These are phyloP conservation scores for Kryptolebias marmoratus DNA, from an alignment of 2,113 vertebrate species.

Conservation along the genomic window DNA sequence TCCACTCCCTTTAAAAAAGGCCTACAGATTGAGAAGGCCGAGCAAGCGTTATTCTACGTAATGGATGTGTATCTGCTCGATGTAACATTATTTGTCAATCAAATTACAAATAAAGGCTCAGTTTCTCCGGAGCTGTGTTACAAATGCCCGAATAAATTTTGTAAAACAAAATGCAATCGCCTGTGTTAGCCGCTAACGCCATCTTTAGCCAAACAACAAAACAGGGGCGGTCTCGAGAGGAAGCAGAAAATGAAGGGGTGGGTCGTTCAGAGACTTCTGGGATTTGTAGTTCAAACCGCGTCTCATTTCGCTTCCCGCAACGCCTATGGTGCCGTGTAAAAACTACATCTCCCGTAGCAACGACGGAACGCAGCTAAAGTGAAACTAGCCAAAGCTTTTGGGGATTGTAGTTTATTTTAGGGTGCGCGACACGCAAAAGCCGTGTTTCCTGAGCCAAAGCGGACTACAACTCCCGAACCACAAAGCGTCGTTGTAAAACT, in stretches of 20 bases:
- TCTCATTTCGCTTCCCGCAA: rapidly evolving
- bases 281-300: slow-evolving; percentile 68
- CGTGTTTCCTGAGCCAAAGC: rapidly evolving
- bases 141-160: slow-evolving; percentile 66
- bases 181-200: slow-evolving; percentile 82
- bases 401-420: slow-evolving; percentile 61
- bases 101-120: slow-evolving; percentile 44
- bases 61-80: slow-evolving; percentile 45
- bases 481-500: slow-evolving; percentile 64
- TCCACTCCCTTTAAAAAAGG: slow-evolving; percentile 70
- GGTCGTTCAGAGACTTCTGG: slow-evolving; percentile 38
- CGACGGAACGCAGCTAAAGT: rapidly evolving
- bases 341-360: slow-evolving; percentile 62
- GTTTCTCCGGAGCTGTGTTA: slow-evolving; percentile 62
- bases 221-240: slow-evolving; percentile 68
- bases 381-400: neutral
- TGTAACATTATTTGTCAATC: slow-evolving; percentile 60
- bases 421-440: rapidly evolving
- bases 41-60: slow-evolving; percentile 49
- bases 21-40: slow-evolving; percentile 69
- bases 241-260: slow-evolving; percentile 48
- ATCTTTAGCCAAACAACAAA: slow-evolving; percentile 83
- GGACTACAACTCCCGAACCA: slow-evolving; percentile 63
- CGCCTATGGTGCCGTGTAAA: rapidly evolving
- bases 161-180: slow-evolving; percentile 78